phyloP scores from a whole-genome alignment of 2,888 invertebrate genomes.

The Mimas tiliae region DNA sequence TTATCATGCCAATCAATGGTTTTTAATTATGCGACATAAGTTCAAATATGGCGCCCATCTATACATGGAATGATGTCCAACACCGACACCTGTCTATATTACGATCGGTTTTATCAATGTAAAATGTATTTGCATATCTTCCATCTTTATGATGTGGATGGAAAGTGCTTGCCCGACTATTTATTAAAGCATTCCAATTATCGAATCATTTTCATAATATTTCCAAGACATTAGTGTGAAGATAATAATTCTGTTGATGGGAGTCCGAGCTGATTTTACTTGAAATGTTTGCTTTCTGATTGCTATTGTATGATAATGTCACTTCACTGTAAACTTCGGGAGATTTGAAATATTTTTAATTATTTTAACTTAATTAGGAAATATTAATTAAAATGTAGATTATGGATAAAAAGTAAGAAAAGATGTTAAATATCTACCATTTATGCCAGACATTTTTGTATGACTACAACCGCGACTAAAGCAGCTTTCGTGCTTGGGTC shows the following conservation, averaged over 20 bases:
- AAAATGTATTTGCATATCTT: constrained; percentile 27
- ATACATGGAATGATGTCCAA: constrained; percentile 11
- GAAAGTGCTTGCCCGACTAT: neutral
- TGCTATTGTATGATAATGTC: constrained; percentile 10
- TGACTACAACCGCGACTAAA: neutral
- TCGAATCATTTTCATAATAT: constrained; percentile 17
- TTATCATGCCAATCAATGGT: constrained; percentile 42
- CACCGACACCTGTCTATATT: constrained; percentile 15
- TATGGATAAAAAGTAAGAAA: neutral
- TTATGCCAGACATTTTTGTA: too few relatives aligned
- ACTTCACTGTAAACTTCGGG: constrained; percentile 22
- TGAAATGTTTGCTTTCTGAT: constrained; percentile 23
- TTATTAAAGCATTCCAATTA: constrained; percentile 17
- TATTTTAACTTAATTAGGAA: neutral
- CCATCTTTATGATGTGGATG: constrained; percentile 10
- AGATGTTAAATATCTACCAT: neutral
- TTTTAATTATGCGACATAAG: constrained; percentile 40
- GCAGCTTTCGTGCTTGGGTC: too few relatives aligned
- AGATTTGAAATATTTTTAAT: constrained; percentile 27
- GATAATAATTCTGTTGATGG: constrained; percentile 18
- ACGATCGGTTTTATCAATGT: constrained; percentile 18
- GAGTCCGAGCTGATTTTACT: neutral
- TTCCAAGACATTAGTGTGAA: constrained; percentile 15
- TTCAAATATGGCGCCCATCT: constrained; percentile 20
- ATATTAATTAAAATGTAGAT: neutral